Base-by-base conservation (phyloP, 2,113 vertebrate species). In the Garra rufa region DNA sequence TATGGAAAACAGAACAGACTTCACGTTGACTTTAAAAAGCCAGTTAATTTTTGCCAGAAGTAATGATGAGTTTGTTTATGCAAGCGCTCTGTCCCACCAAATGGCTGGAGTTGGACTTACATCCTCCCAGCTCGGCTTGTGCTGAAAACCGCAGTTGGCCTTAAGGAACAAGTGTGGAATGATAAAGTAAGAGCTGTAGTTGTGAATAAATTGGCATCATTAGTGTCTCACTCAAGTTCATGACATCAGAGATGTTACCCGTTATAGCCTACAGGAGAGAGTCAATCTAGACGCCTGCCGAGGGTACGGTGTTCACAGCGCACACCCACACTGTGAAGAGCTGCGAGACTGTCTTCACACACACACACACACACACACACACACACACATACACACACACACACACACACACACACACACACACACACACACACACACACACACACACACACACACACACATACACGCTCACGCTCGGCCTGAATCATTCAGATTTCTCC, bases 401-500 rank as follows among this genome's bases (percentile, higher is more conserved):
- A n/a, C 81, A 88, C 76, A 84, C 76, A 83, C 82, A 82, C 67
- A 78, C 79, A 67, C 59, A 77, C 83, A 83, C 65, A n/a, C 28
- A 79, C 73, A 26, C 77, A 77, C 48, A 86, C 87, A 83, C 19
- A 6, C 19, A 46, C 55, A 30, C 57, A 41, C 28, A 79, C 73
- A 26, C 77, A 77, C 48, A 86, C 87, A 83, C 78, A 41, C 44
- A 81, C 57, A 80, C 84, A 83, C 81, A 88, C 76, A 84, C 76
- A 83, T 77, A 82, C 67, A 78, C 79, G 57, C 59, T 71, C 83
- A 83, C 65, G 28, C 76, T 28, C 21, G 70, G n/a, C 50, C 76
- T 85, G 85, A 87, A 85, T 87, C 80, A 84, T 87, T 87, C 87
- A 79, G 77, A 81, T 87, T 88, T 80, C 81, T 85, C 85, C 88